phyloP scores from a whole-genome alignment of 2,888 invertebrate genomes.

The Junonia oenone region DNA sequence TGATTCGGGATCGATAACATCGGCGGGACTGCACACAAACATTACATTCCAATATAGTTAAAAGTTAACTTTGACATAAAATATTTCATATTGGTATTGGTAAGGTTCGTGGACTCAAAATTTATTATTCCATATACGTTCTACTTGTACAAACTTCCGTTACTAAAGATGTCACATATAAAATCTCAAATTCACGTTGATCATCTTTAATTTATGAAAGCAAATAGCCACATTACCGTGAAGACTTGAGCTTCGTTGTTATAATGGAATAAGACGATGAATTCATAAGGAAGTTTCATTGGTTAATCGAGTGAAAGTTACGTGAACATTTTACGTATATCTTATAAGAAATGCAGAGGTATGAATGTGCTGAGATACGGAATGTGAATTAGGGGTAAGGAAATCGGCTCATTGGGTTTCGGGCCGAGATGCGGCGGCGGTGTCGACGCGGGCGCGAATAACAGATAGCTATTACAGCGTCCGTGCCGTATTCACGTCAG shows the following conservation, averaged over 20 bases:
- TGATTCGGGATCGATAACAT: slow-evolving; percentile 97
- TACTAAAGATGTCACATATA: not conserved
- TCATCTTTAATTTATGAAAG: slow-evolving; percentile 3
- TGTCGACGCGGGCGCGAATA: slow-evolving; percentile 37
- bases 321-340: slow-evolving; percentile 61
- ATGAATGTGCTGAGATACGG: slow-evolving; percentile 56
- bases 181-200: not conserved
- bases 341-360: slow-evolving; percentile 59
- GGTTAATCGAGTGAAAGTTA: slow-evolving; percentile 72
- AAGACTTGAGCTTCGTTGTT: slow-evolving; percentile 43
- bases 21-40: slow-evolving; percentile 86
- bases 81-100: not conserved
- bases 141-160: no score
- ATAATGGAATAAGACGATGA: slow-evolving; percentile 55
- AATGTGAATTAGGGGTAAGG: slow-evolving; percentile 64
- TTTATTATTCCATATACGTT: no score
- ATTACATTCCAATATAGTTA: slow-evolving; percentile 15
- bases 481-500: slow-evolving; percentile 76
- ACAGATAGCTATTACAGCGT: slow-evolving; percentile 71
- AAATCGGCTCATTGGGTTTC: slow-evolving; percentile 57
- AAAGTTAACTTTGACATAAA: not conserved
- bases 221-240: slow-evolving; percentile 9
- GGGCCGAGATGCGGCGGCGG: slow-evolving; percentile 36
- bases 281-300: slow-evolving; percentile 56
- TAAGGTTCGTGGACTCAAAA: no score